Evolutionary conservation across 2,888 invertebrate genomes (phyloP).

Genomic region (Druceiella hillmani): DNA sequence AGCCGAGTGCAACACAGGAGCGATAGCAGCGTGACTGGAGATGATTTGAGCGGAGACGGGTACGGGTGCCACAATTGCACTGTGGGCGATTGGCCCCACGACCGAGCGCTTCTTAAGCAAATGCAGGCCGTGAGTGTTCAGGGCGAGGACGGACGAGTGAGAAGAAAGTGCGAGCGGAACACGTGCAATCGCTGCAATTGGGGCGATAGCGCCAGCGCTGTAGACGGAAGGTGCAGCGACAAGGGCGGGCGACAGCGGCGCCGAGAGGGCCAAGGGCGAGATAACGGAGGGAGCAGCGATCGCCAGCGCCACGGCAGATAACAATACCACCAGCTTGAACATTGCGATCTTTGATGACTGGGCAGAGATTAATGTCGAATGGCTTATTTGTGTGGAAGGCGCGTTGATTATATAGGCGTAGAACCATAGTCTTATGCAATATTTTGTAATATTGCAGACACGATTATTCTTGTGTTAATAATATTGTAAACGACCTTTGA

Average conservation of each 20-base stretch:
- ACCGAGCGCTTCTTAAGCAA: constrained; percentile 32
- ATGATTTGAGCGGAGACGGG: constrained; percentile 20
- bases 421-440: too few species aligned
- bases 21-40: constrained; percentile 16
- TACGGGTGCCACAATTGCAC: constrained; percentile 23
- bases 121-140: too few species aligned
- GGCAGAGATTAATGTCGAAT: too few species aligned
- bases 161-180: constrained; percentile 33
- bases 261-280: constrained; percentile 24
- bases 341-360: constrained; percentile 50
- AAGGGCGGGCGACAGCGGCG: constrained; percentile 15
- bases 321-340: constrained; percentile 59
- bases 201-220: constrained; percentile 29
- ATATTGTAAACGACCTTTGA: too few species aligned
- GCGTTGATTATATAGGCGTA: too few species aligned
- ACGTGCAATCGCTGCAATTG: constrained; percentile 37
- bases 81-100: constrained; percentile 15
- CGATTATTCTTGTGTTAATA: too few species aligned
- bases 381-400: too few species aligned
- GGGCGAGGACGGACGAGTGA: constrained; percentile 27
- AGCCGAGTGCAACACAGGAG: constrained; percentile 10
- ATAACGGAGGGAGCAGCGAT: constrained; percentile 39
- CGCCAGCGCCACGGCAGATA: constrained; percentile 53
- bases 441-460: too few species aligned
- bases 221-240: constrained; percentile 28